Evolutionary conservation across 2,888 invertebrate genomes (phyloP), one percentile per base, ranked within the genome.

Genomic region (Shargacucullia verbasci): DNA sequence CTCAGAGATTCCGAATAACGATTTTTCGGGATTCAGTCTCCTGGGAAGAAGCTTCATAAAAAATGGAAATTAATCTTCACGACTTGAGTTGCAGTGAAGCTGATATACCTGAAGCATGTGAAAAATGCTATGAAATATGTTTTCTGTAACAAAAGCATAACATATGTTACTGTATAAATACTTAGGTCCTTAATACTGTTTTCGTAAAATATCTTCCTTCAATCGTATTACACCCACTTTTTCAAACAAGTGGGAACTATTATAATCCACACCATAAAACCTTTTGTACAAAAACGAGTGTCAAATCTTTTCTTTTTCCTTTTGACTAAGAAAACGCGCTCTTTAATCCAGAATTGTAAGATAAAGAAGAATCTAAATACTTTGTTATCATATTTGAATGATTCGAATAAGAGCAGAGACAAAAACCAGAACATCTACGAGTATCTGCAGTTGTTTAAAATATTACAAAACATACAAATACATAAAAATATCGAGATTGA

Each of bases 321-420:
- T 60, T 58, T 49, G 47, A 34, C 13, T 39, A 39, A 59, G 13
- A 43, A 53, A 49, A 35, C 31, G 33, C 44, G 27, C 5, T 39
- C 35, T 38, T 43, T 55, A 55, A 58, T 59, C 35, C 52, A 49
- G 15, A 48, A 52, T 52, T 43, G 11, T 33, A 40, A 57, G 45
- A 46, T 44, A 61, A 64, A 57, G 43, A 47, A 54, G 11, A 58
- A 68, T 65, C 49, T 33, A 40, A 61, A 61, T 53, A 47, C 31
- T 60, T 49, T 40, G 20, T 55, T 62, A 59, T 56, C 55, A 47
- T 35, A 12, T 52, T 45, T 53, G 49, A 65, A 14, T 60, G 44
- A 40, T 31, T 47, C 45, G 35, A 56, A 59, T 43, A 59, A 58
- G 37, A 57, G 27, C 50, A 49, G 37, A 52, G n/a, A 34, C 34